Percentiles rank a stretch among this genome's conserved stretches.
phyloP scores from a whole-genome alignment of 1,140 invertebrate species.

The Drosophila quadrilineata region DNA sequence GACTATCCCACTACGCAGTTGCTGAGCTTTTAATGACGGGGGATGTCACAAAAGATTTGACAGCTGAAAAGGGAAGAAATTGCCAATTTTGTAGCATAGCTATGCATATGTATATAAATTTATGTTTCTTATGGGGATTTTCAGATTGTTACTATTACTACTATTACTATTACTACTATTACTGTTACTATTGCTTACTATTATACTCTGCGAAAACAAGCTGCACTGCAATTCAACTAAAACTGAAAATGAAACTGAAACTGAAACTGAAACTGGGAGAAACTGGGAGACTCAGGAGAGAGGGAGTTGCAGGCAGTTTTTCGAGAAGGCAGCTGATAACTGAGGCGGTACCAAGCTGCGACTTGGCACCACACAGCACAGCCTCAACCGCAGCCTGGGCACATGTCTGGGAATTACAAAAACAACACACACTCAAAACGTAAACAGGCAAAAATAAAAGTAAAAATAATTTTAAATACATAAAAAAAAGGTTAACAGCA shows the following conservation, averaged over 20 bases:
- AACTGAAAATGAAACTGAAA: no score
- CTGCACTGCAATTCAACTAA: slow-evolving; percentile 19
- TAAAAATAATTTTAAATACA: slow-evolving; percentile 13
- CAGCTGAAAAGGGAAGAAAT: background rate
- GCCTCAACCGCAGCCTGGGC: slow-evolving; percentile 22
- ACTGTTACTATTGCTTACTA: no score
- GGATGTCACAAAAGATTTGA: background rate
- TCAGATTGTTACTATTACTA: slow-evolving; percentile 1
- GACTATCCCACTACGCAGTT: slow-evolving; percentile 19
- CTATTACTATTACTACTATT: slow-evolving; percentile 8
- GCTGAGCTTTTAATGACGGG: slow-evolving; percentile 7
- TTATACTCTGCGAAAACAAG: no score
- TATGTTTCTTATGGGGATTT: slow-evolving; percentile 23
- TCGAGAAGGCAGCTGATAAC: slow-evolving; percentile 8
- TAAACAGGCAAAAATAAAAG: slow-evolving; percentile 10
- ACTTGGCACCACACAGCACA: slow-evolving; percentile 49
- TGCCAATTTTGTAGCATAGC: background rate
- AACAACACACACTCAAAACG: slow-evolving; percentile 8
- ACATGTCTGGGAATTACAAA: slow-evolving; percentile 59
- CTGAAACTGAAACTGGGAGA: no score
- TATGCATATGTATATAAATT: slow-evolving; percentile 9
- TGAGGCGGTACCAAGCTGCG: slow-evolving; percentile 53
- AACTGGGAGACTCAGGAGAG: background rate
- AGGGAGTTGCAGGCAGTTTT: slow-evolving; percentile 26
- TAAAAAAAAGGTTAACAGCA: slow-evolving; percentile 14